phyloP scores from a whole-genome alignment of 2,888 invertebrate species.

The Perizoma flavofasciatum region DNA sequence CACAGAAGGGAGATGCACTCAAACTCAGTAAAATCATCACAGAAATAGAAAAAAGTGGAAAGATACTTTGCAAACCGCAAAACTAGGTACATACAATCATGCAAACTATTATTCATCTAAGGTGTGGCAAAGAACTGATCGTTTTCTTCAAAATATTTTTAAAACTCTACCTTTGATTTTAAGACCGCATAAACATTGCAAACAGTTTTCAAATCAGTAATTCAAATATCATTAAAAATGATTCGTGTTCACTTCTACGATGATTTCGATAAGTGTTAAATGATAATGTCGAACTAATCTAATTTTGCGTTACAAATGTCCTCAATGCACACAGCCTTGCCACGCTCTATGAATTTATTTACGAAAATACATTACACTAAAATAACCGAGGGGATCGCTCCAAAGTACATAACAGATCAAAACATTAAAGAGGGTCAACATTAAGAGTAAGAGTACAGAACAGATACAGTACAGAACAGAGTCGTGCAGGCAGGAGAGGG shows the following conservation, averaged over 20 bases:
- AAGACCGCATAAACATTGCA: slow-evolving; percentile 65
- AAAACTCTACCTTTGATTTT: slow-evolving; percentile 71
- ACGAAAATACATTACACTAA: slow-evolving; percentile 80
- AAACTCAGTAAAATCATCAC: slow-evolving; percentile 60
- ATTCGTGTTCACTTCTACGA: slow-evolving; percentile 76
- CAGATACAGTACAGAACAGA: slow-evolving; percentile 49
- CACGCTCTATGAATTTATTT: slow-evolving; percentile 85
- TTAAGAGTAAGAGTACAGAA: slow-evolving; percentile 75
- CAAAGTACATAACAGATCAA: slow-evolving; percentile 79
- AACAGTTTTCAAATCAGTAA: slow-evolving; percentile 68
- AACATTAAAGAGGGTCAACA: slow-evolving; percentile 80
- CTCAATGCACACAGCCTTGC: slow-evolving; percentile 89
- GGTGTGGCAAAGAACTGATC: slow-evolving; percentile 83
- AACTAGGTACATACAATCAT: slow-evolving; percentile 62
- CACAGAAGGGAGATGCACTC: slow-evolving; percentile 50
- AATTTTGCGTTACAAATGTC: slow-evolving; percentile 82
- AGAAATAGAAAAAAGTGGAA: slow-evolving; percentile 56
- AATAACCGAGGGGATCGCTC: slow-evolving; percentile 79
- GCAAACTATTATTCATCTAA: slow-evolving; percentile 79
- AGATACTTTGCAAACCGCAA: slow-evolving; percentile 59
- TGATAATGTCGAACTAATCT: slow-evolving; percentile 78
- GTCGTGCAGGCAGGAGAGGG: slow-evolving; percentile 78
- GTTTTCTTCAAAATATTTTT: slow-evolving; percentile 67
- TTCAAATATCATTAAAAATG: slow-evolving; percentile 70
- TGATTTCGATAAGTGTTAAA: slow-evolving; percentile 72